Evolutionary conservation across 2,113 vertebrate species (phyloP).

Genomic region (Bujurquina vittata): DNA sequence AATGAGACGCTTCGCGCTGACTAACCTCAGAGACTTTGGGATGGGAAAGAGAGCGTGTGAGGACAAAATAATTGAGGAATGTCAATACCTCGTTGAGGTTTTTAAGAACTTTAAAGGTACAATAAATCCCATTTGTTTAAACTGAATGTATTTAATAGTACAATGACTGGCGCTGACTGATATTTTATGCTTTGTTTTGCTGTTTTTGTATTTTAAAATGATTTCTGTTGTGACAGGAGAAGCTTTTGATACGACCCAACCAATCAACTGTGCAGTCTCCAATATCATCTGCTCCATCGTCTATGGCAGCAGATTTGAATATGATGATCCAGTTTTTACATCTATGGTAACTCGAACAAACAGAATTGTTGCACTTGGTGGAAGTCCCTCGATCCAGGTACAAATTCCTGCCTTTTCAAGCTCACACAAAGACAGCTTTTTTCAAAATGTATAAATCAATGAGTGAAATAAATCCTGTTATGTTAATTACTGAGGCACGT

Average conservation of each 20-base stretch:
- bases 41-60: constrained; percentile 63
- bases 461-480: too few species aligned
- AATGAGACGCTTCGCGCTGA: constrained; percentile 60
- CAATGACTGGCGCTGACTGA: background rate
- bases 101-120: constrained; percentile 41
- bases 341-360: constrained; percentile 1
- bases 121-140: background rate
- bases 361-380: fast-evolving
- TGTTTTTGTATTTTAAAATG: background rate
- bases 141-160: background rate
- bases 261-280: background rate
- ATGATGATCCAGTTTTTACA: constrained; percentile 51
- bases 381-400: constrained; percentile 29
- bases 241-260: background rate
- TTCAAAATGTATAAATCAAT: background rate
- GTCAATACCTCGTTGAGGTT: constrained; percentile 23
- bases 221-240: background rate
- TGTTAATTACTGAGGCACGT: background rate
- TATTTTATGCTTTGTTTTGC: background rate
- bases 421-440: background rate
- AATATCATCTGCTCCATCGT: constrained; percentile 65
- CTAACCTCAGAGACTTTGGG: constrained; percentile 59
- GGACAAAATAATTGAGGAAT: constrained; percentile 60
- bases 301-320: constrained; percentile 65
- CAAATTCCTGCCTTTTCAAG: background rate